Evolutionary conservation across 2,113 vertebrate species (phyloP).

Genomic region (Camelus dromedarius): DNA sequence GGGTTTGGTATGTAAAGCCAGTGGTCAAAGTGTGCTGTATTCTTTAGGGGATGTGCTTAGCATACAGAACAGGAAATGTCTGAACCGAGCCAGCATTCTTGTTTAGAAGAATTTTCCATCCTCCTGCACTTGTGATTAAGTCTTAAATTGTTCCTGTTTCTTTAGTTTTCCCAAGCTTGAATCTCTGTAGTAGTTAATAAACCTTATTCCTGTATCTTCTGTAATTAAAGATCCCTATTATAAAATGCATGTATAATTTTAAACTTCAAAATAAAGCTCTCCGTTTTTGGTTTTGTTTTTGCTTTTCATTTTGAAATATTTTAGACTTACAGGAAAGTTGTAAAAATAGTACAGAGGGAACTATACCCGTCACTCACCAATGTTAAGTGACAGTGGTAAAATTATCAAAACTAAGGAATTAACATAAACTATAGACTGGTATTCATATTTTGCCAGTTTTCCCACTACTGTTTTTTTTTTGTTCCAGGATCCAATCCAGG

Average conservation of each 20-base stretch:
- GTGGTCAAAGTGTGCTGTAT: conserved; percentile 72
- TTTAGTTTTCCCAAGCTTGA: conserved; percentile 43
- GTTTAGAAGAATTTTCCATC: conserved; percentile 70
- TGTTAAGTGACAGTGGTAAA: not conserved
- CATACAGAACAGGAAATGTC: conserved; percentile 83
- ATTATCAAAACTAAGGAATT: not conserved
- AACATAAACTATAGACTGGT: not conserved
- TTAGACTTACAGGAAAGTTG: conserved; percentile 25
- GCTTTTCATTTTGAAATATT: not conserved
- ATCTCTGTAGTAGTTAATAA: not conserved
- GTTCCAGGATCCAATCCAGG: not conserved
- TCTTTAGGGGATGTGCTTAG: conserved; percentile 83
- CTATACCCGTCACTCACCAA: not conserved
- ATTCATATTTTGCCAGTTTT: not conserved
- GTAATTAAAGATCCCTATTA: not conserved
- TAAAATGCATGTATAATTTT: conserved; percentile 20
- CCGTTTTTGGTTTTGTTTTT: conserved; percentile 2
- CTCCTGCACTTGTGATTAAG: conserved; percentile 44
- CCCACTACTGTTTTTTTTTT: not conserved
- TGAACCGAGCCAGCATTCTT: conserved; percentile 81
- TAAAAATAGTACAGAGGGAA: not conserved
- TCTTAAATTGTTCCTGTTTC: not conserved
- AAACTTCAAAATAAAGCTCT: not conserved
- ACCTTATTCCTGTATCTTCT: not conserved
- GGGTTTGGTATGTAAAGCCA: conserved; percentile 75